phyloP scores from a whole-genome alignment of 1,140 invertebrate species.

The Drosophila bifasciata region DNA sequence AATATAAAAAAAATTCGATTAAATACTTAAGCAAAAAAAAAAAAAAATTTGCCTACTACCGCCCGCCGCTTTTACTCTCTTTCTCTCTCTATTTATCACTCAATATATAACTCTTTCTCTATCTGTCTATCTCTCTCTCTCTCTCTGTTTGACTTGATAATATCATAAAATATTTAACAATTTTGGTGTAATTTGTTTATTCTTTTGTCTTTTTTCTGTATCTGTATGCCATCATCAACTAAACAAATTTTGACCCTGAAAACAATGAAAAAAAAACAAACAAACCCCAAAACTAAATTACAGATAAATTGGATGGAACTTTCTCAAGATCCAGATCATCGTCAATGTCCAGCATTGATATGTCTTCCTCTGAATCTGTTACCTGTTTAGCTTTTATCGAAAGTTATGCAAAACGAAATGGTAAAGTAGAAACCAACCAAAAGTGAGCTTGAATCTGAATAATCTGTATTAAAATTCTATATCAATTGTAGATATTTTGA shows the following conservation, averaged over 20 bases:
- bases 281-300: constrained; percentile 53
- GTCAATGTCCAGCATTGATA: constrained; percentile 98
- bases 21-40: constrained; percentile 49
- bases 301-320: constrained; percentile 97
- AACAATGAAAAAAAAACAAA: constrained; percentile 16
- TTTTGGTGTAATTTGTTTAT: constrained; percentile 53
- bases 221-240: constrained; percentile 30
- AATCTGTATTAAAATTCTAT: too few relatives aligned
- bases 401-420: constrained; percentile 96
- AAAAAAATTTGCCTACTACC: constrained; percentile 79
- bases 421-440: constrained; percentile 85
- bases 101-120: constrained; percentile 37
- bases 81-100: constrained; percentile 54
- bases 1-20: constrained; percentile 42
- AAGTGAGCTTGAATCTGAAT: too few relatives aligned
- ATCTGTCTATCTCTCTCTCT: constrained; percentile 24
- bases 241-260: constrained; percentile 10
- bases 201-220: constrained; percentile 43
- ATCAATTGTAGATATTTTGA: constrained; percentile 80
- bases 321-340: constrained; percentile 98
- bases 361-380: constrained; percentile 97
- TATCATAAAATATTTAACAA: constrained; percentile 30
- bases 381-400: constrained; percentile 98
- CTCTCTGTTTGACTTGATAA: constrained; percentile 38
- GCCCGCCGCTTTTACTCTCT: constrained; percentile 76